Evolutionary conservation across 2,888 invertebrate species (phyloP), one percentile per base, ranked within the genome.

Genomic region (Nebria salina): DNA sequence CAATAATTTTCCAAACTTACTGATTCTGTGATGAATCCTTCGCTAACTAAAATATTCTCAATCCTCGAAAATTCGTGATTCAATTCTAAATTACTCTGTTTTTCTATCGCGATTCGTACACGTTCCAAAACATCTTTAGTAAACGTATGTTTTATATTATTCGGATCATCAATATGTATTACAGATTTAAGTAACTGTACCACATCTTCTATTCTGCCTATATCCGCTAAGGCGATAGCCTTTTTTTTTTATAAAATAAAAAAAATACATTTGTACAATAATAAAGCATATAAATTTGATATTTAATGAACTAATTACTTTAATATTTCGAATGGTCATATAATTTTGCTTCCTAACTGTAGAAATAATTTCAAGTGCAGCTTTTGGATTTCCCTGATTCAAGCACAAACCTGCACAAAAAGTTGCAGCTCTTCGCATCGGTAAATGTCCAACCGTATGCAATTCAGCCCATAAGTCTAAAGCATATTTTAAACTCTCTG

Each of bases 291-390:
- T 25, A 20, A 7, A 66, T 66, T 20, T 20, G 13, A 34, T 43
- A 20, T 25, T 54, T 81, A 72, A 83, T 72, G 4, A 73, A 79
- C n/a, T 65, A 83, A 84, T 81, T 85, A 94, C 92, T 90, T 93
- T 94, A 9, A 95, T 88, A 90, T 94, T 94, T 84, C 94, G 91
- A 9, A 94, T 86, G 4, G 93, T 93, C 5, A 94, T 92, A 85
- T 95, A 94, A 84, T 92, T 91, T 77, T 90, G 90, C 83, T 91
- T 92, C 84, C 88, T 87, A 1, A 88, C 89, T 2, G 89, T 86
- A 4, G 91, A 89, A 76, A 94, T 85, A 73, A 95, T 90, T 89
- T 96, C 95, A 42, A 95, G 83, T 0, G 94, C 93, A 70, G 93
- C 87, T 26, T 93, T 91, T 15, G 95, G 93, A 41, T 91, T 89